Percentiles rank a stretch among this genome's conserved stretches.
These are phyloP conservation scores for Eucidaris tribuloides DNA, from an alignment of 35 echinoderm and acorn worm genomes.

Conservation along the genomic window DNA sequence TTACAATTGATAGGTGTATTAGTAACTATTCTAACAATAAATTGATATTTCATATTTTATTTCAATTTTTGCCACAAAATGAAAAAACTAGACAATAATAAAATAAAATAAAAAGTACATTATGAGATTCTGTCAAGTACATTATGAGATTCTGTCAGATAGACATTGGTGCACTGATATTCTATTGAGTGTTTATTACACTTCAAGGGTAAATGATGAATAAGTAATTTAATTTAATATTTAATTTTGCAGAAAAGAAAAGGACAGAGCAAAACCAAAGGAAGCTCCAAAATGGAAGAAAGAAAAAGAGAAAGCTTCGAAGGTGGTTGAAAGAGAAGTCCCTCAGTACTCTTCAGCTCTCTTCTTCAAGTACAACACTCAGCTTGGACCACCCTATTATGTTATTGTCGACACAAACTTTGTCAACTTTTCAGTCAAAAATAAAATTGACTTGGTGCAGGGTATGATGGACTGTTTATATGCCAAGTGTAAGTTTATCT, in stretches of 20 bases:
- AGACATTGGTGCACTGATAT: background rate
- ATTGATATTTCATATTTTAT: background rate
- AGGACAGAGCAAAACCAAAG: conserved; percentile 66
- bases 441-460: conserved; percentile 91
- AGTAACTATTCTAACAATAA: no score
- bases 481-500: conserved; percentile 99
- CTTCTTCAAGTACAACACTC: conserved; percentile 99
- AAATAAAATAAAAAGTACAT: no score
- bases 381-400: conserved; percentile 92
- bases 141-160: no score
- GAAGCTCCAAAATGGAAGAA: conserved; percentile 57
- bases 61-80: background rate
- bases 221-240: background rate
- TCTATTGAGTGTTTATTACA: background rate
- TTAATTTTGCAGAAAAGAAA: conserved; percentile 64
- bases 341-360: conserved; percentile 94
- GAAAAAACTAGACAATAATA: no score
- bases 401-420: conserved; percentile 95
- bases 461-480: conserved; percentile 98
- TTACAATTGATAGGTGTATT: no score
- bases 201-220: background rate
- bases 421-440: conserved; percentile 96
- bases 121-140: no score
- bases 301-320: conserved; percentile 50
- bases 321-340: conserved; percentile 61